Evolutionary conservation across 2,888 invertebrate genomes (phyloP), one percentile per base, ranked within the genome.

Genomic region (Bruchidius siliquastri): DNA sequence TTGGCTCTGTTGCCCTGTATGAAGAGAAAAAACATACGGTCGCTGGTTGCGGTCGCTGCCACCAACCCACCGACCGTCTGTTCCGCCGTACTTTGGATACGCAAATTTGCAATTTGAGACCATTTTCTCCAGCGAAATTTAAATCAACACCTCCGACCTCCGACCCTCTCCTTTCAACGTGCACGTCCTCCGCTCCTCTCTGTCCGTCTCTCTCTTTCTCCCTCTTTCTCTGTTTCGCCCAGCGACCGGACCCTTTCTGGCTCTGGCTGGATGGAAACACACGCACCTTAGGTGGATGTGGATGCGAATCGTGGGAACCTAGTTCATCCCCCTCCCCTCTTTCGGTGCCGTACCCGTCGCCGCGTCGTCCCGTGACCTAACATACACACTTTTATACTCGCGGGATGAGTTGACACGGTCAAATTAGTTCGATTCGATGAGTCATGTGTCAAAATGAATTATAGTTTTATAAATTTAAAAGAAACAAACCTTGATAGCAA

Each of bases 51-150:
- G 26, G 26, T 26, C 26, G 26, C 3, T 26, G 26, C 3, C 26
- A 26, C 26, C 26, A 2, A 49, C 49, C 49, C 49, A 49, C 18
- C 49, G 49, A 49, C 49, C 49, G 49, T 49, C 6, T 49, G 49
- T 49, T 49, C 10, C 49, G 1, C 49, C 49, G 18, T 49, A 49
- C 6, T 2, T 6, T 22, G 30, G 8, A 20, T 22, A 70, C 69
- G 76, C 78, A 80, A 79, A 80, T 82, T 83, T 81, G 82, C 82
- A 82, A 82, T 78, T 77, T 77, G 80, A 81, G 78, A 79, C 77
- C 78, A 79, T 78, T 78, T 80, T 80, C 20, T 21, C 71, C 1
- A 79, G 81, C 81, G 80, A 82, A 82, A 81, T 81, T 82, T 79
- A 80, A 81, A 81, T 81, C 81, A 81, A 81, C 81, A 81, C 82